phyloP scores from a whole-genome alignment of 2,113 vertebrate genomes.

The Sylvietta virens region DNA sequence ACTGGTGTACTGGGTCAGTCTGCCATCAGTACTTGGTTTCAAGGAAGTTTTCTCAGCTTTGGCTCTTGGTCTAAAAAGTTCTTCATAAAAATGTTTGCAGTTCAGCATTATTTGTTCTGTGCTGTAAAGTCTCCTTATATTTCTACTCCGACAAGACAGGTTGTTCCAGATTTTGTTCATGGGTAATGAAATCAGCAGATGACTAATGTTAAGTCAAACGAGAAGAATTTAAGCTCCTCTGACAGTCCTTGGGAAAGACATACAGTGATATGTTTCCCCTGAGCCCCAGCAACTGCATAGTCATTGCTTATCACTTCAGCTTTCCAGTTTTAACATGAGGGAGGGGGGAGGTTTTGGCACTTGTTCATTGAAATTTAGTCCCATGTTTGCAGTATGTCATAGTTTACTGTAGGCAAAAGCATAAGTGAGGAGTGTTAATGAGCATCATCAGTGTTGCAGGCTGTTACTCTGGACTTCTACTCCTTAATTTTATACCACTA shows the following conservation, averaged over 20 bases:
- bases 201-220: not conserved
- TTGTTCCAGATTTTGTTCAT: not conserved
- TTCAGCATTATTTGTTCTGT: not conserved
- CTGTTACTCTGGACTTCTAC: not conserved
- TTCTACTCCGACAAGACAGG: not conserved
- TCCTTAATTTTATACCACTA: not conserved
- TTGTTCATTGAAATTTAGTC: not conserved
- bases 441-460: not conserved
- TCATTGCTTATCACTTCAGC: not conserved
- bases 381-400: not conserved
- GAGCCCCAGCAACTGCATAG: not conserved
- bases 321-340: not conserved
- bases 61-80: not conserved
- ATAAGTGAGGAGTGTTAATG: not conserved
- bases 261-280: not conserved
- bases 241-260: not conserved
- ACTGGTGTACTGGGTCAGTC: not conserved
- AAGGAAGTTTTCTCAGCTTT: not conserved
- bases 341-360: not conserved
- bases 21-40: not conserved
- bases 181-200: not conserved
- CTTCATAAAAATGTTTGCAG: not conserved
- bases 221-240: not conserved
- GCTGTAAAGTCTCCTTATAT: not conserved
- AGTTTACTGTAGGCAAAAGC: constrained; percentile 15